Conservation (phyloP, 2,113 vertebrate genomes). For the Pardalotus punctatus region DNA sequence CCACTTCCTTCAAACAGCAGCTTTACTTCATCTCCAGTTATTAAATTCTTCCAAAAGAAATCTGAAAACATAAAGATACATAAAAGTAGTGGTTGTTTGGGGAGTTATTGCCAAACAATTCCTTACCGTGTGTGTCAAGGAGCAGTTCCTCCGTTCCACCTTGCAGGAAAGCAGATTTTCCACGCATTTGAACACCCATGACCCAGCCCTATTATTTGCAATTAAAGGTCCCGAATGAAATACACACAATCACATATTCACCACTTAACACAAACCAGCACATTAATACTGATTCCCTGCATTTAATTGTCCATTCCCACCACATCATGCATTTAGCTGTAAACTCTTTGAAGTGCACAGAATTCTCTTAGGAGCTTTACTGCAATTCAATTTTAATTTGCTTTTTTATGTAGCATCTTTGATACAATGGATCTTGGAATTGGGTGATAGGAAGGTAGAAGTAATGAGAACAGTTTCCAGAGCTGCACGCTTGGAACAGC, state of each 20-base stretch:
- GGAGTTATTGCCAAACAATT: neutral
- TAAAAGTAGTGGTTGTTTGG: neutral
- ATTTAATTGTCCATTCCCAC: conserved; percentile 1
- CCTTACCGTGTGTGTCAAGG: neutral
- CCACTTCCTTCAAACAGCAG: neutral
- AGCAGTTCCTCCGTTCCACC: neutral
- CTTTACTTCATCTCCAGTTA: neutral
- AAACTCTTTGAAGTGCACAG: neutral
- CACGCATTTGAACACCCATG: neutral
- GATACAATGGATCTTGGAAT: neutral
- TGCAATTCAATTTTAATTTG: conserved; percentile 42
- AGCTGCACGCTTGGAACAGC: neutral
- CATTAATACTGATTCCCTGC: neutral
- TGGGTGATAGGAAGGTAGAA: neutral
- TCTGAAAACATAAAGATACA: neutral
- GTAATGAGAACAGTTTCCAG: neutral
- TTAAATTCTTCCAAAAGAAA: neutral
- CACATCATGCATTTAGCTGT: neutral
- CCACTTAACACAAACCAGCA: neutral
- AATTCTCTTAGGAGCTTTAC: neutral
- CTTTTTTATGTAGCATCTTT: conserved; percentile 3
- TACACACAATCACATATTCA: neutral
- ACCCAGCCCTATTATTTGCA: neutral
- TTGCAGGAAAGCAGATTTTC: conserved; percentile 20
- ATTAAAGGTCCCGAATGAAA: conserved; percentile 4